Base-by-base conservation (phyloP, 1,140 invertebrate genomes). In the Rhizoglyphus robini region DNA sequence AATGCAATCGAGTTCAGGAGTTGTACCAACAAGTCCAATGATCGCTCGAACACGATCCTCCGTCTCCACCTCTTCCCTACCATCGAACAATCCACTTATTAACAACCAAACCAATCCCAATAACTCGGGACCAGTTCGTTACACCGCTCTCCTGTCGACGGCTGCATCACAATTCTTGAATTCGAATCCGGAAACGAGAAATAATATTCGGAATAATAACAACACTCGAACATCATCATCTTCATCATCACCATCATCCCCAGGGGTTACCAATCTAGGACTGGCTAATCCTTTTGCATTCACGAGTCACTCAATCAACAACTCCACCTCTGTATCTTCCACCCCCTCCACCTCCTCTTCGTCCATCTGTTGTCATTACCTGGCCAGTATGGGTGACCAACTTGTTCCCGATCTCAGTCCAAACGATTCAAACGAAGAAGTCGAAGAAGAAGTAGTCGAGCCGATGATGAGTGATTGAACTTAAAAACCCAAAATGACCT, bases 341-440 rank as follows among this genome's bases (percentile, higher is more conserved):
- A 8, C 41, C 2, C 15, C 41, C 41, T n/a, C 23, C 41, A 46
- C 23, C 41, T n/a, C 23, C 41, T n/a, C 8, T 46, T n/a, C 23
- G 18, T 15, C 41, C 41, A 46, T 51, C 18, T 51, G 48, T 51
- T 51, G 48, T 51, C 15, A 13, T 20, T 11, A 51, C 29, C 18
- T 20, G 15, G n/a, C 5, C 4, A 20, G 47, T 4, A 49, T 20
- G 15, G 27, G 30, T 31, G 59, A 61, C 36, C 59, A 61, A 41
- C 23, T 38, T 15, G 59, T 61, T 41, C 59, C 59, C 32, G 59
- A 61, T 61, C 59, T 61, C 59, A 61, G 8, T 18, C 36, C 8
- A 11, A 41, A 41, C 36, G 36, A 41, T 41, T 11, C 8, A 8
- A 41, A 41, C 36, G 36, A 41, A 11, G 18, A 41, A 11, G 18